These are phyloP conservation scores for Lithodes maja DNA, from an alignment of 2,888 invertebrate genomes.

Conservation along the genomic window DNA sequence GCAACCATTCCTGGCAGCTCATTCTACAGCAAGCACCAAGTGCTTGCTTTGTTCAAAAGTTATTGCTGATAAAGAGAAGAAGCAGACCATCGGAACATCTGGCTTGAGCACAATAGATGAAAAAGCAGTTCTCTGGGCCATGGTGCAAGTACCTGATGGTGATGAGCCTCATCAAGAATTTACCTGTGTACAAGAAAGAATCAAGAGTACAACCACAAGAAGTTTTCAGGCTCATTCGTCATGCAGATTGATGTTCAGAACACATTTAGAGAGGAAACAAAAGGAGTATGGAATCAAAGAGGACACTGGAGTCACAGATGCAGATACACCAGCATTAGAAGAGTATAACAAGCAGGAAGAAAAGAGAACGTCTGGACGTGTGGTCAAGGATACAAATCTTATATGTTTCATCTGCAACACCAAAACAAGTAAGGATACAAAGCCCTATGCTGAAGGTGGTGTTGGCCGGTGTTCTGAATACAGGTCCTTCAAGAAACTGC, in stretches of 20 bases:
- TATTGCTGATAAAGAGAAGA: constrained; percentile 24
- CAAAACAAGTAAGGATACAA: constrained; percentile 22
- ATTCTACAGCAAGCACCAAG: constrained; percentile 8
- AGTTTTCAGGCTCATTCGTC: constrained; percentile 17
- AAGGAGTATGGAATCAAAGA: constrained; percentile 22
- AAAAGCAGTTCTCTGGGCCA: constrained; percentile 29
- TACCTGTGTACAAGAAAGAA: constrained; percentile 12
- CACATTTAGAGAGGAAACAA: constrained; percentile 31
- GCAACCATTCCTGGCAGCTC: constrained; percentile 14
- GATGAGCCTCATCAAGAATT: constrained; percentile 27
- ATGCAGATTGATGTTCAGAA: background rate
- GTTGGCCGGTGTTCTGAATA: constrained; percentile 28
- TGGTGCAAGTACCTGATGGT: constrained; percentile 14
- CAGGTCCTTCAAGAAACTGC: constrained; percentile 21
- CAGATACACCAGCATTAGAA: constrained; percentile 16
- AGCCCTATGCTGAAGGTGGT: constrained; percentile 21
- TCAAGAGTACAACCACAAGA: constrained; percentile 1
- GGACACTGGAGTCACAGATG: constrained; percentile 16
- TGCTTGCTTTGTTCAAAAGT: constrained; percentile 10
- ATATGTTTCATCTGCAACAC: constrained; percentile 36
- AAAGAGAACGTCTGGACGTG: constrained; percentile 25
- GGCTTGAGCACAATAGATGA: constrained; percentile 26
- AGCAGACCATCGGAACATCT: constrained; percentile 15
- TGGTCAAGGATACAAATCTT: constrained; percentile 4
- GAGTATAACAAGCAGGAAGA: constrained; percentile 24